Percentiles rank a stretch among this genome's conserved stretches.
Conservation (phyloP, 2,888 invertebrate species). For the Sarcophaga caerulescens region DNA sequence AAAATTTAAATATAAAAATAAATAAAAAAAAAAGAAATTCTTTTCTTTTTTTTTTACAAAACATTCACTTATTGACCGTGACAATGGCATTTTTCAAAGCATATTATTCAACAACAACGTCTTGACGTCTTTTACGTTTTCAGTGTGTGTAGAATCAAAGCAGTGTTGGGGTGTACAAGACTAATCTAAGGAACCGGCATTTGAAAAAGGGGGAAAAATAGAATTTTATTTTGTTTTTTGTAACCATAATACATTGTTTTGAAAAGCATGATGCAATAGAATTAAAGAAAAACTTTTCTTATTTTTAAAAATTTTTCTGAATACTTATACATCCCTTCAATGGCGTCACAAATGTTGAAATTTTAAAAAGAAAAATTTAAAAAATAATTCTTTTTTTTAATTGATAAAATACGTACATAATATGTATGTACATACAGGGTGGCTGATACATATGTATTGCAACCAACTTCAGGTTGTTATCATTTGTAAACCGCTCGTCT, state of each 20-base stretch:
- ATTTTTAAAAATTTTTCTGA: too few species aligned
- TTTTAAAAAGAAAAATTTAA: too few species aligned
- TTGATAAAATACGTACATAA: too few species aligned
- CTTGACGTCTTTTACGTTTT: constrained; percentile 30
- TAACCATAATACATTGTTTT: constrained; percentile 2
- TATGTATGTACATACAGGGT: too few species aligned
- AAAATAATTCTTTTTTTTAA: too few species aligned
- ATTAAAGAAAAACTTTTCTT: background rate
- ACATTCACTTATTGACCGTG: constrained; percentile 67
- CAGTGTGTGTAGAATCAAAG: background rate
- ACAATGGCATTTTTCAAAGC: constrained; percentile 60
- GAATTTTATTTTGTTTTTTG: background rate
- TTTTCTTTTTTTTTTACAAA: constrained; percentile 19
- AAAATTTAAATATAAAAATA: constrained; percentile 6
- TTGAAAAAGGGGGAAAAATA: background rate
- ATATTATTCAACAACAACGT: constrained; percentile 11
- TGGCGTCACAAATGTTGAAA: background rate
- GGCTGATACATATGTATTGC: too few species aligned
- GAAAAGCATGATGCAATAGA: constrained; percentile 36
- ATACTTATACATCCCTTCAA: background rate
- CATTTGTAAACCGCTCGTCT: too few species aligned
- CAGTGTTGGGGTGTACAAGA: background rate
- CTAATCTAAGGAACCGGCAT: background rate
- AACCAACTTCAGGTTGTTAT: too few species aligned
- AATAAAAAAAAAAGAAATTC: background rate